Base-by-base conservation (phyloP, 2,888 invertebrate species). In the Nomada goodeniana region DNA sequence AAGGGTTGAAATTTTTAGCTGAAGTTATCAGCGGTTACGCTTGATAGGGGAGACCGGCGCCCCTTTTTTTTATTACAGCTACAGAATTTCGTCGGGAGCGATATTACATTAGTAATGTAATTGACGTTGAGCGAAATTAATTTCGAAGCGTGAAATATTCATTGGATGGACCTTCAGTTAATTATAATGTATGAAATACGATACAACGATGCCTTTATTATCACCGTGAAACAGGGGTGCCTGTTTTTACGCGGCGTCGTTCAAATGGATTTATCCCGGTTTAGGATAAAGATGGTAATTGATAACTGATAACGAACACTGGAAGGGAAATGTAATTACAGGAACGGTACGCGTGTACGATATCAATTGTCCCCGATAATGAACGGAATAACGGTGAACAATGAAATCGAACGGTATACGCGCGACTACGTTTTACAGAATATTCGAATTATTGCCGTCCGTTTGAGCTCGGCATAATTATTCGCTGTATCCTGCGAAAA, bases 1-100 rank as follows among this genome's bases (percentile, higher is more conserved):
- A 53, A 55, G 18, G 47, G 23, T 18, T 55, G 53, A 26, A 80
- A 50, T 79, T 77, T 69, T 77, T 76, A 63, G 53, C 63, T 11
- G 9, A 26, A 50, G n/a, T 50, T 76, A 68, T 76, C 61, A 63
- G 20, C 76, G 53, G 36, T 26, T 55, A 55, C 18, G 26, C 44
- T 63, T 15, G 42, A 59, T 15, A 36, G 13, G 20, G 15, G 29
- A 5, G 18, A 7, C 7, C n/a, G n/a, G 7, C 0, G 18, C 9
- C 11, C 10, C 23, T 29, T 42, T 50, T 42, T 50, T 69, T 47
- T 47, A 47, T 47, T 47, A 15, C 15, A 3, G 47, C 47, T 13
- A 47, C 10, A 47, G 13, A 47, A 15, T 47, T 13, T 47, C 11
- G 47, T 15, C 10, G 11, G 47, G 13, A 47, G 47, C 3, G 47